Percentiles rank a stretch among this genome's conserved stretches.
phyloP scores from a whole-genome alignment of 1,140 invertebrate species.

The Pantala flavescens region DNA sequence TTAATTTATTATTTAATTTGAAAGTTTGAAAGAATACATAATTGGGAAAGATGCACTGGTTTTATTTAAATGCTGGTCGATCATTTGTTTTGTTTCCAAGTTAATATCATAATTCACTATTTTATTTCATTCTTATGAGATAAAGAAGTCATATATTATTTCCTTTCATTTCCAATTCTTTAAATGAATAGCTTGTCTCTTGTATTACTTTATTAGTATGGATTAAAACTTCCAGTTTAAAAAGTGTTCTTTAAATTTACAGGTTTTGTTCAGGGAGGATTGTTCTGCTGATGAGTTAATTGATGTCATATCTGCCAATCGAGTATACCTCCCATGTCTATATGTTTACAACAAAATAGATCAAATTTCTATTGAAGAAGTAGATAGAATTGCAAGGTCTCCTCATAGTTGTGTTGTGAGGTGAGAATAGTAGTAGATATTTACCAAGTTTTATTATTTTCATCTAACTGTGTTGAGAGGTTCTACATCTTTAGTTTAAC shows the following conservation, averaged over 20 bases:
- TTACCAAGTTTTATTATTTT: slow-evolving; percentile 5
- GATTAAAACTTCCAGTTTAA: no score
- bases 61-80: no score
- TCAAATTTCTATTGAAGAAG: slow-evolving; percentile 98
- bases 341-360: slow-evolving; percentile 99
- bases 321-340: slow-evolving; percentile 93
- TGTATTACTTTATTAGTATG: no score
- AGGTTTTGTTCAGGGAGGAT: slow-evolving; percentile 87
- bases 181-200: no score
- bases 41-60: no score
- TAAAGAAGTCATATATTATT: no score
- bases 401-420: slow-evolving; percentile 90
- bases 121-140: no score
- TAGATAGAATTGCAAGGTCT: slow-evolving; percentile 85
- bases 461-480: no score
- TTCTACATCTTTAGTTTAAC: neutral
- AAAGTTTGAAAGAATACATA: no score
- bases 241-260: neutral
- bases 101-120: no score
- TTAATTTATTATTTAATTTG: no score
- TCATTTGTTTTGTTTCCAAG: no score
- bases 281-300: slow-evolving; percentile 93
- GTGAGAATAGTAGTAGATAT: slow-evolving; percentile 48
- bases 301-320: slow-evolving; percentile 95
- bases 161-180: neutral